Percentiles rank a stretch among this genome's conserved stretches.
These are phyloP conservation scores for Argopecten irradians DNA, from an alignment of 1,140 invertebrate genomes.

Conservation along the genomic window DNA sequence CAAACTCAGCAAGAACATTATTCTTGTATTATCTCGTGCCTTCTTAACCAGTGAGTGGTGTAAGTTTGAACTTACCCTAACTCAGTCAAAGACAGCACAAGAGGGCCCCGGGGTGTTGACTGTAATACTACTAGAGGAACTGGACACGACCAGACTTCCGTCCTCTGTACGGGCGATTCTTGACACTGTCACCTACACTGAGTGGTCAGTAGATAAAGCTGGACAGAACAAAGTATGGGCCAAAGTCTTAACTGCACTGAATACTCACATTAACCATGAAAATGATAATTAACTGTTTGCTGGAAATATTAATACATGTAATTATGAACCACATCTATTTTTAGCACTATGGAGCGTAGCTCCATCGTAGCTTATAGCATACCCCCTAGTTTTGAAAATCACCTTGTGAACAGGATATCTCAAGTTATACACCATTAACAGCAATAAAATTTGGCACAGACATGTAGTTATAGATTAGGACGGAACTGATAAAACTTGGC, in stretches of 20 bases:
- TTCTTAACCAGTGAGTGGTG: conserved; percentile 65
- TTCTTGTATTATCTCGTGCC: conserved; percentile 60
- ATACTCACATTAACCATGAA: neutral
- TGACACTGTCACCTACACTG: neutral
- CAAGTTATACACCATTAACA: too few species aligned
- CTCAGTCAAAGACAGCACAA: neutral
- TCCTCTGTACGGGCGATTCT: neutral
- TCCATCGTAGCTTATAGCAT: too few species aligned
- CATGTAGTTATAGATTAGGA: too few species aligned
- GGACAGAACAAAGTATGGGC: neutral
- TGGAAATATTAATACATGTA: too few species aligned
- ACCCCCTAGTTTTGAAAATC: too few species aligned
- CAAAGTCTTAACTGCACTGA: neutral
- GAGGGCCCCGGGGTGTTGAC: neutral
- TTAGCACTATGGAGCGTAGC: too few species aligned
- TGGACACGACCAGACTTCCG: neutral
- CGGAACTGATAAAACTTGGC: too few species aligned
- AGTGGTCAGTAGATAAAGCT: neutral
- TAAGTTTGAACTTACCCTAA: conserved; percentile 75
- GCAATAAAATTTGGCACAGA: too few species aligned
- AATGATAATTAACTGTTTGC: too few species aligned
- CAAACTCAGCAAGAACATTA: conserved; percentile 54
- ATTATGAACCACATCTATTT: too few species aligned
- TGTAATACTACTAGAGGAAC: neutral
- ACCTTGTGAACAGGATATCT: too few species aligned